Evolutionary conservation across 2,888 invertebrate species (phyloP), one percentile per base, ranked within the genome.

Genomic region (Aquatica leii): DNA sequence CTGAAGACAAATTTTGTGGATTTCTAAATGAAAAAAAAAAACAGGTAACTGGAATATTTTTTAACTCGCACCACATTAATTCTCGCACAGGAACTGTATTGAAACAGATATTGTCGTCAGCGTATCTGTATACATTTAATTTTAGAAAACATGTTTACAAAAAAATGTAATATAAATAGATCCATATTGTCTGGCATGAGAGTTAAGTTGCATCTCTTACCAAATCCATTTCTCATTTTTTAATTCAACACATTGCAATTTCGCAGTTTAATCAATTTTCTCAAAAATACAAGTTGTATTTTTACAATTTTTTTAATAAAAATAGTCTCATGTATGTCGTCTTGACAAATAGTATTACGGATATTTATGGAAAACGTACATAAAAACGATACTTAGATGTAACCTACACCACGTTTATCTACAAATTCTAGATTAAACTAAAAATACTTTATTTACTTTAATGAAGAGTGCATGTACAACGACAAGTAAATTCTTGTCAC

Each of bases 91-190:
- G 49, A 56, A 62, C 55, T 61, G 53, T 59, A 65, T 60, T 59
- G 58, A 56, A 67, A 57, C 63, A 62, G 49, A 67, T 65, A 65
- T 67, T 69, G 66, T 67, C 65, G 67, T 65, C 67, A 62, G 62
- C 55, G 43, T 34, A 59, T 54, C 48, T 51, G 55, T 59, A 58
- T 54, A 54, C 54, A 46, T 57, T 61, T 65, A 65, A 53, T 57
- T 62, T 54, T 65, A 65, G 65, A 65, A 56, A 55, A 52, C 59
- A 15, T 66, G 60, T 63, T 63, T 66, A 66, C 59, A 63, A 66
- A 58, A 63, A 66, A 62, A 48, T 59, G 52, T 35, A 53, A 59
- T 62, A 62, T 62, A 62, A 59, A 62, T 60, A 60, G 57, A 53
- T 24, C 35, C 48, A 58, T 63, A 63, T 63, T 63, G 54, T 63